Percentiles rank a stretch among this genome's conserved stretches.
These are phyloP conservation scores for Scolanthus callimorphus DNA, from an alignment of 92 coral and sea anemone genomes.

Conservation along the genomic window DNA sequence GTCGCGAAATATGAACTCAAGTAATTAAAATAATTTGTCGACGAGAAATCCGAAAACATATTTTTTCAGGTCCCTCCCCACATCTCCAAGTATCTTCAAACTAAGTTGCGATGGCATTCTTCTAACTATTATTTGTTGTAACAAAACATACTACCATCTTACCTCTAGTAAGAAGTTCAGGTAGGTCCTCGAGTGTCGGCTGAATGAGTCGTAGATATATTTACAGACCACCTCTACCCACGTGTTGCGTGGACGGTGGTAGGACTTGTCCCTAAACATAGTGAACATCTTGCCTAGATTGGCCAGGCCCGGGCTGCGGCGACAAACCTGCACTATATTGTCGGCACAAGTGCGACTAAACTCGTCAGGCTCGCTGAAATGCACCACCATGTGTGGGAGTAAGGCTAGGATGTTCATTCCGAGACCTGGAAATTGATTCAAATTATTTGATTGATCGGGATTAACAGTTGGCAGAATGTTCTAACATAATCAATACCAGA, in stretches of 20 bases:
- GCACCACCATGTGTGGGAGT: constrained; percentile 82
- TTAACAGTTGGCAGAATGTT: too few species aligned
- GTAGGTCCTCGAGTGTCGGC: constrained; percentile 75
- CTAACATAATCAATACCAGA: too few species aligned
- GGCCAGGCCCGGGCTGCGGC: constrained; percentile 46
- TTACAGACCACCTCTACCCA: constrained; percentile 96
- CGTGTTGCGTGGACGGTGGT: constrained; percentile 76
- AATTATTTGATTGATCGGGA: too few species aligned
- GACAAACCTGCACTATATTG: constrained; percentile 89
- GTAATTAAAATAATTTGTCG: too few species aligned
- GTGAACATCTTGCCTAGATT: constrained; percentile 82
- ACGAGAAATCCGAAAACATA: too few species aligned
- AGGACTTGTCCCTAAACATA: constrained; percentile 79
- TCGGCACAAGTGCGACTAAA: constrained; percentile 88
- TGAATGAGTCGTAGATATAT: constrained; percentile 78
- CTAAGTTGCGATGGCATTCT: too few species aligned
- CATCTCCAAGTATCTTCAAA: too few species aligned
- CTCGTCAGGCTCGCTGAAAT: constrained; percentile 88
- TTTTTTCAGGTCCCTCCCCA: too few species aligned
- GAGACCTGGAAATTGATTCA: constrained; percentile 61
- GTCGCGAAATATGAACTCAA: too few species aligned
- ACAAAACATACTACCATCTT: too few species aligned
- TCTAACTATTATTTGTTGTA: too few species aligned
- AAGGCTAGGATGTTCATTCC: constrained; percentile 88
- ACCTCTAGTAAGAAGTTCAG: constrained; percentile 94